Evolutionary conservation across 2,888 invertebrate genomes (phyloP).

Genomic region (Agrochola litura): DNA sequence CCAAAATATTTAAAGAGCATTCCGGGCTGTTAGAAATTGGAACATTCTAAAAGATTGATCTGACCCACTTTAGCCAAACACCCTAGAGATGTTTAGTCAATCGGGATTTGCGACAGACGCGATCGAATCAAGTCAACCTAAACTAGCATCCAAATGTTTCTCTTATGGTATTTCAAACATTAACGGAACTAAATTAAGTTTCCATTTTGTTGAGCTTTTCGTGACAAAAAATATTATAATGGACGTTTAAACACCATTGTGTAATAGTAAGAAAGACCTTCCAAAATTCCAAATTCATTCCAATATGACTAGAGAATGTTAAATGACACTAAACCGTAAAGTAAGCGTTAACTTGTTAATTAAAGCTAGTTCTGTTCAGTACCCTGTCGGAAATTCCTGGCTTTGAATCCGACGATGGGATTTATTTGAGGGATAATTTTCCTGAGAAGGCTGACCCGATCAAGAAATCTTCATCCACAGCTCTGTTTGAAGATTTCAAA

Average conservation of each 20-base stretch:
- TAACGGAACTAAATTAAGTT: slow-evolving; percentile 9
- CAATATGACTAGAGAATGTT: too few species aligned
- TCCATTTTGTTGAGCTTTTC: slow-evolving; percentile 19
- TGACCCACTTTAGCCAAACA: slow-evolving; percentile 2
- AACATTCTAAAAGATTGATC: slow-evolving; percentile 1
- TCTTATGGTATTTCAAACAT: slow-evolving; percentile 28
- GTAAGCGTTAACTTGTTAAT: slow-evolving; percentile 24
- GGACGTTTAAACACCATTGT: slow-evolving; percentile 22
- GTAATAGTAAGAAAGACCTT: not conserved
- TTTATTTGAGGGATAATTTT: not conserved
- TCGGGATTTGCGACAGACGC: slow-evolving; percentile 10
- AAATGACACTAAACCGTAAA: slow-evolving; percentile 13
- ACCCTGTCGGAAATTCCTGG: not conserved
- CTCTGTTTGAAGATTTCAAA: not conserved
- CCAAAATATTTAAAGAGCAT: too few species aligned
- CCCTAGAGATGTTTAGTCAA: slow-evolving; percentile 6
- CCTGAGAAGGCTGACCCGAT: not conserved
- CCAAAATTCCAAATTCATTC: too few species aligned
- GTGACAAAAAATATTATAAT: slow-evolving; percentile 15
- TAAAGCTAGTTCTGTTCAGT: not conserved
- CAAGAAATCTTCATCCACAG: too few species aligned
- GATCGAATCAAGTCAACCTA: slow-evolving; percentile 33
- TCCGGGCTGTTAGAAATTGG: not conserved
- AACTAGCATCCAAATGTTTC: slow-evolving; percentile 9
- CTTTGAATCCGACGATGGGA: not conserved